These are phyloP conservation scores for Aquatica leii DNA, from an alignment of 2,888 invertebrate species.

Conservation along the genomic window DNA sequence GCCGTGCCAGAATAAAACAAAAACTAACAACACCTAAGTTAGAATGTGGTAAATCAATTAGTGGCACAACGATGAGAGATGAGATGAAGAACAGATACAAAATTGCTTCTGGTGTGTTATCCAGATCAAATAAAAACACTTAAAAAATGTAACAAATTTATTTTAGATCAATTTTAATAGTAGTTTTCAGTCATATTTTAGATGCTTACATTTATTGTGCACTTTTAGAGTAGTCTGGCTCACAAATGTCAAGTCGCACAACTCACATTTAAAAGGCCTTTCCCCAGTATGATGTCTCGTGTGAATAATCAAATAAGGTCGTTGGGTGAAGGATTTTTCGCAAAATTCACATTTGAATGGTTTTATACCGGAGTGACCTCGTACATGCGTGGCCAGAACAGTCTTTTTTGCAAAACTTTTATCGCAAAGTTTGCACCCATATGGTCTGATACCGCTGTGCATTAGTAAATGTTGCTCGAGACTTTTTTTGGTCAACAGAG, in stretches of 20 bases:
- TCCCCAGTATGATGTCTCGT: conserved; percentile 64
- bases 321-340: conserved; percentile 61
- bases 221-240: conserved; percentile 34
- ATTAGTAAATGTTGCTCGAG: conserved; percentile 51
- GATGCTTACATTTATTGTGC: neutral
- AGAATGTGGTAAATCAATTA: too few relatives aligned
- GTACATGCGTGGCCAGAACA: conserved; percentile 64
- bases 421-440: conserved; percentile 64
- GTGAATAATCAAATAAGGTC: conserved; percentile 61
- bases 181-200: too few relatives aligned
- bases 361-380: conserved; percentile 64
- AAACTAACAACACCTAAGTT: too few relatives aligned
- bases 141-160: too few relatives aligned
- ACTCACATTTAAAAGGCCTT: conserved; percentile 62
- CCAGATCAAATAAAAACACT: too few relatives aligned
- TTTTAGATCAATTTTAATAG: too few relatives aligned
- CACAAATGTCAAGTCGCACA: conserved; percentile 49
- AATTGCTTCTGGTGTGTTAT: too few relatives aligned
- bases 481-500: conserved; percentile 51
- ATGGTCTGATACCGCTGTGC: conserved; percentile 59
- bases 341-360: conserved; percentile 64
- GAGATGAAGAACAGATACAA: too few relatives aligned
- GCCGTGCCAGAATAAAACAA: too few relatives aligned
- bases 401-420: conserved; percentile 62
- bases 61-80: too few relatives aligned